A percentile compares a stretch with the other conserved stretches of the same genome.
These are phyloP conservation scores for Schizopygopsis malacanthus DNA, from an alignment of 2,797 vertebrate genomes.

Conservation along the genomic window DNA sequence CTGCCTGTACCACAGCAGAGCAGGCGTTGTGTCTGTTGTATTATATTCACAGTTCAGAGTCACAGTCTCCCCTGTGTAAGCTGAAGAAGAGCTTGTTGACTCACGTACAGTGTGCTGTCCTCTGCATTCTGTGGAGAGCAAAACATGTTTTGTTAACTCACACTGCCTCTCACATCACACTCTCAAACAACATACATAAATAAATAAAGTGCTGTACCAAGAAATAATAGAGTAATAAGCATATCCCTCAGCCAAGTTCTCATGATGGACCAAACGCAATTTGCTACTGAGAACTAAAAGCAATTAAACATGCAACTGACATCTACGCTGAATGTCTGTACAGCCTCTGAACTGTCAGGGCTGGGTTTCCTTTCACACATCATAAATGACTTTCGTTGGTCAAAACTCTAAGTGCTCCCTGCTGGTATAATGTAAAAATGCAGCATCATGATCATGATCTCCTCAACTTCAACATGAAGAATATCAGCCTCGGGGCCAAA, in stretches of 20 bases:
- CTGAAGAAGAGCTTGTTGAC: neutral
- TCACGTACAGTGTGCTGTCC: constrained; percentile 13
- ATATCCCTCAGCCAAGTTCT: neutral
- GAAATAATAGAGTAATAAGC: constrained; percentile 22
- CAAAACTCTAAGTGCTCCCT: constrained; percentile 2
- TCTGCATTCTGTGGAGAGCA: constrained; percentile 13
- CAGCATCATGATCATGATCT: neutral
- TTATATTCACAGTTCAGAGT: constrained; percentile 22
- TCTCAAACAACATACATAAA: neutral
- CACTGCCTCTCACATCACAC: neutral
- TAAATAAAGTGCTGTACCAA: neutral
- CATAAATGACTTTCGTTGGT: too few species aligned
- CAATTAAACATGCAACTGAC: neutral
- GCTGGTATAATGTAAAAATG: constrained; percentile 9
- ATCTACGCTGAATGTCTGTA: neutral
- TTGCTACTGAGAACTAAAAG: neutral
- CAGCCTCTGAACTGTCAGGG: neutral
- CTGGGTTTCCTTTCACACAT: neutral
- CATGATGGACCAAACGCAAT: neutral
- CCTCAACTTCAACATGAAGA: neutral
- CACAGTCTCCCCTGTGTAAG: neutral
- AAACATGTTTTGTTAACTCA: neutral
- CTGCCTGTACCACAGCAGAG: constrained; percentile 45
- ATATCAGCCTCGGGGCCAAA: neutral
- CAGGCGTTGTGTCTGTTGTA: constrained; percentile 24